phyloP scores from a whole-genome alignment of 2,797 vertebrate species.

The Pantherophis alleghaniensis region DNA sequence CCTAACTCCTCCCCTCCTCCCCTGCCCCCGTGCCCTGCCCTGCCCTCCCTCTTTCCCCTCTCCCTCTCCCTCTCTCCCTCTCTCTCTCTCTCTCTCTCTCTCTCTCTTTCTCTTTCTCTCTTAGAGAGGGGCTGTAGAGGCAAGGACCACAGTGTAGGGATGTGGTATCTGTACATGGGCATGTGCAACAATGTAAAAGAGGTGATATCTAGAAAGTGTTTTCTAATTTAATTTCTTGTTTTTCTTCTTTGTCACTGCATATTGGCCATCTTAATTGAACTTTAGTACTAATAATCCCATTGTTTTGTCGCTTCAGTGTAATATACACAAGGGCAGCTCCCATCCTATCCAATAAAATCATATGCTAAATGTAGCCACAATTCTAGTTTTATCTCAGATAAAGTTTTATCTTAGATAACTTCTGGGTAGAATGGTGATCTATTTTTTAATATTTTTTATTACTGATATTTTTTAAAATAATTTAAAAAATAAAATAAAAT shows the following conservation, averaged over 20 bases:
- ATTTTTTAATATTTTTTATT: not conserved
- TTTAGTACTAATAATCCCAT: not conserved
- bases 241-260: not conserved
- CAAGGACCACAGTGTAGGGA: not conserved
- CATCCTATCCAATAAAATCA: not conserved
- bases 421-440: slow-evolving; percentile 16
- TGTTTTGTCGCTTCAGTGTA: not conserved
- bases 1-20: too few species aligned
- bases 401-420: slow-evolving; percentile 19
- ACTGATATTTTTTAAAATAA: too few species aligned
- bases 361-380: not conserved
- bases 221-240: not conserved
- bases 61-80: too few species aligned
- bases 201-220: not conserved
- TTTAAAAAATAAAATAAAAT: too few species aligned
- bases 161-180: rapidly evolving
- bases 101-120: too few species aligned
- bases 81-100: too few species aligned
- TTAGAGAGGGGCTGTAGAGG: not conserved
- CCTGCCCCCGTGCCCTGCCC: too few species aligned
- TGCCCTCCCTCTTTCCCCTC: too few species aligned
- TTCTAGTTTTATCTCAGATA: slow-evolving; percentile 15
- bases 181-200: not conserved
- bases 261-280: not conserved
- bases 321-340: not conserved